Percentiles rank a stretch among this genome's conserved stretches.
phyloP scores from a whole-genome alignment of 2,888 invertebrate genomes.

The Brachyptera putata region DNA sequence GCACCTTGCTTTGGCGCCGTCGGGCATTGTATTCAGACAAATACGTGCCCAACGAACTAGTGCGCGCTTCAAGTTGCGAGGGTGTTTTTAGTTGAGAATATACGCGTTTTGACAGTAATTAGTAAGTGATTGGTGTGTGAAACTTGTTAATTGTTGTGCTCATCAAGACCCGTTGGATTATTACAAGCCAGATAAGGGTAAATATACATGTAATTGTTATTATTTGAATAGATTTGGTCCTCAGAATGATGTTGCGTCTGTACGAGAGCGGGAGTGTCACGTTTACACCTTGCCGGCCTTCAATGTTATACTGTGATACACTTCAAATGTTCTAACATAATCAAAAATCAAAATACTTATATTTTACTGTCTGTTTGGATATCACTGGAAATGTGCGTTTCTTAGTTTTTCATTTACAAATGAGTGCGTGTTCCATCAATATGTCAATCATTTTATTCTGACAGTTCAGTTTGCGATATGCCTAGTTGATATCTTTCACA shows the following conservation, averaged over 20 bases:
- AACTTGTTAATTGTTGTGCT: background rate
- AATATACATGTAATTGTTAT: background rate
- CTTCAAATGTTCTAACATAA: constrained; percentile 6
- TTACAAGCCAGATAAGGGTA: constrained; percentile 10
- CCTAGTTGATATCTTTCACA: too few species aligned
- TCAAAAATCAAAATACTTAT: too few species aligned
- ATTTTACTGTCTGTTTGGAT: too few species aligned
- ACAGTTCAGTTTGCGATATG: too few species aligned
- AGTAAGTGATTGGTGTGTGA: constrained; percentile 11
- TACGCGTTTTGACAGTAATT: background rate
- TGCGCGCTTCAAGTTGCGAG: constrained; percentile 11
- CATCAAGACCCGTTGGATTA: constrained; percentile 8
- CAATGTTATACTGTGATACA: background rate
- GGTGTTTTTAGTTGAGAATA: constrained; percentile 1
- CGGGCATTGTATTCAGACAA: constrained; percentile 17
- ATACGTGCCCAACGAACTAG: constrained; percentile 12
- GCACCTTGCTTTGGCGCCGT: constrained; percentile 12
- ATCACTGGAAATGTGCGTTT: too few species aligned
- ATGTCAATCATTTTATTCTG: too few species aligned
- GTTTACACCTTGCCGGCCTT: constrained; percentile 21
- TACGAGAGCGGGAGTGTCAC: constrained; percentile 12
- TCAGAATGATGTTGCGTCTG: constrained; percentile 1
- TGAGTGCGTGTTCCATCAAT: too few species aligned
- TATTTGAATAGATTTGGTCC: background rate
- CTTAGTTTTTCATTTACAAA: too few species aligned